Evolutionary conservation across 92 coral and sea anemone genomes (phyloP).

Genomic region (Virgularia gustaviana): DNA sequence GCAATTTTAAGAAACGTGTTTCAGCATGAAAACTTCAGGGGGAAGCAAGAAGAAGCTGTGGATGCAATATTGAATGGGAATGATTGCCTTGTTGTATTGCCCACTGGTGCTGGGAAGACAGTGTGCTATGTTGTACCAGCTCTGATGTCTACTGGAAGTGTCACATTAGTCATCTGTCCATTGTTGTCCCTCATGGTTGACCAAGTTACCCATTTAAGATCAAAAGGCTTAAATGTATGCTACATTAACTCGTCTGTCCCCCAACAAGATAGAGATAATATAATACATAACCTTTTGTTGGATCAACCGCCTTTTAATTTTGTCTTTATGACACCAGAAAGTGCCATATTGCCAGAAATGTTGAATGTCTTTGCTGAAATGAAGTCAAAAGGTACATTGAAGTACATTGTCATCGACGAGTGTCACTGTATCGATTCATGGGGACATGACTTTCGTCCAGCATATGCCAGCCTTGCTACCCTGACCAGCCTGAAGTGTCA

Average conservation of each 20-base stretch:
- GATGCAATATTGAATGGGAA: constrained; percentile 1
- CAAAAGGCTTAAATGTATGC: constrained; percentile 47
- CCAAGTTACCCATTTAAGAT: constrained; percentile 49
- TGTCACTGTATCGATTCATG: constrained; percentile 60
- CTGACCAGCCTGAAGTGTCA: constrained; percentile 13
- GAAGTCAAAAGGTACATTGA: constrained; percentile 14
- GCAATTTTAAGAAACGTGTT: no score
- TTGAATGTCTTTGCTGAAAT: constrained; percentile 11
- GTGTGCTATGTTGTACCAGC: constrained; percentile 65
- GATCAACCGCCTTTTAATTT: constrained; percentile 51
- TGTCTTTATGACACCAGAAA: constrained; percentile 53
- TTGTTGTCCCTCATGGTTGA: constrained; percentile 49
- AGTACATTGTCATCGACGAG: constrained; percentile 52
- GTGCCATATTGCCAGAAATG: constrained; percentile 8
- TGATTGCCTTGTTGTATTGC: constrained; percentile 47
- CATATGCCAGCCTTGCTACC: constrained; percentile 40
- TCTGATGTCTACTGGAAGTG: constrained; percentile 27
- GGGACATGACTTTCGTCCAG: constrained; percentile 62
- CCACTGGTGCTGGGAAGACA: constrained; percentile 65
- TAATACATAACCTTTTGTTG: constrained; percentile 25
- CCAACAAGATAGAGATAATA: constrained; percentile 30
- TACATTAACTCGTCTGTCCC: constrained; percentile 52
- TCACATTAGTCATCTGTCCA: constrained; percentile 53
- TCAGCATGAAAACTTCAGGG: no score
- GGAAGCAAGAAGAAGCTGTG: no score